Base-by-base conservation (phyloP, 1,140 invertebrate genomes). In the Sycophaga agraensis region DNA sequence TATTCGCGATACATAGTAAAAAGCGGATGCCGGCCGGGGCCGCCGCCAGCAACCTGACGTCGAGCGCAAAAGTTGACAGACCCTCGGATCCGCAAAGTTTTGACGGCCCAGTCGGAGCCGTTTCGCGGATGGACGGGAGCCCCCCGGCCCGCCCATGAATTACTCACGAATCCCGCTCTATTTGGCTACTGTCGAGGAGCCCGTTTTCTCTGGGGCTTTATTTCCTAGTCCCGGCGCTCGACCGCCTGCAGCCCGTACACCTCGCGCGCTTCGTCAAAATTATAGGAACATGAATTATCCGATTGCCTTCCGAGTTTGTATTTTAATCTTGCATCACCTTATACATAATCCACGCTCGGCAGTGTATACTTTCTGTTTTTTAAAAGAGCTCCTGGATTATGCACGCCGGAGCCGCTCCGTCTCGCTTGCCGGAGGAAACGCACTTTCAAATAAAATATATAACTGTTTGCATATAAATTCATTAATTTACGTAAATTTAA, bases 141-240 rank as follows among this genome's bases (percentile, higher is more conserved):
- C 21, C 35, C 8, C 2, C 28, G 7, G 24, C 9, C 28, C 19
- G 37, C 12, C 42, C 16, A 49, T 62, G 53, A 62, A 62, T 62
- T 62, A 56, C 51, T 62, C 31, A 62, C 56, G 53, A 50, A 55
- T 22, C 35, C 31, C 59, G 2, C 51, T 49, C 35, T 62, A 62
- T 62, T 56, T 56, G 59, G 26, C 43, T 40, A 34, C 39, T 42
- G 43, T 55, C 51, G 37, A 50, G 59, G 19, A 40, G 45, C 31
- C 31, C 26, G 31, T 48, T 54, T 61, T 48, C 59, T 61, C 50
- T 16, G 40, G 59, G 42, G 43, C 59, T 62, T 62, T 62, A 50
- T 50, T 50, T 62, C 55, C 42, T 21, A 11, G 40, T 55, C 31
- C 17, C 4, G 31, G 31, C 48, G 17, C 46, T 1, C 31, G 24